A percentile compares a stretch with the other conserved stretches of the same genome.
Evolutionary conservation across 1,140 invertebrate species (phyloP).

Genomic region (Diabrotica undecimpunctata): DNA sequence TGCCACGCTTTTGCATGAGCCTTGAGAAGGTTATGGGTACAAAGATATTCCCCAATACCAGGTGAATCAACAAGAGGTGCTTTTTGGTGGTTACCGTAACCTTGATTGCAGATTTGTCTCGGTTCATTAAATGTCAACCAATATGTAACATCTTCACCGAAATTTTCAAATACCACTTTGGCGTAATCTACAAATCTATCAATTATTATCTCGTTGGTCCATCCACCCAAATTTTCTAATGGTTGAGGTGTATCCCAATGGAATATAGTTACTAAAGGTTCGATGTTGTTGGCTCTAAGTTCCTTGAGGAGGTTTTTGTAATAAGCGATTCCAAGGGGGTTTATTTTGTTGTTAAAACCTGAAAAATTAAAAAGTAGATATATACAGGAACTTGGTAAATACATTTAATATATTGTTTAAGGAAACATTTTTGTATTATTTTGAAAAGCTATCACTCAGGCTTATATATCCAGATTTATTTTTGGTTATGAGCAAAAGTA

Average conservation of each 20-base stretch:
- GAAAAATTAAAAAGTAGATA: neutral
- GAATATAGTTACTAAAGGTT: slow-evolving; percentile 53
- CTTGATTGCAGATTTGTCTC: slow-evolving; percentile 38
- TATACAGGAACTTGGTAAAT: too few species aligned
- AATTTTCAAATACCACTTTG: slow-evolving; percentile 30
- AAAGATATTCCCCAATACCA: slow-evolving; percentile 37
- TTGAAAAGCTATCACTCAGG: too few species aligned
- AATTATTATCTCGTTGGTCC: slow-evolving; percentile 45
- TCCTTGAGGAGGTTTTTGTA: slow-evolving; percentile 60
- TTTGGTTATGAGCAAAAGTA: too few species aligned
- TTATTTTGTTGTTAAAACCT: slow-evolving; percentile 49
- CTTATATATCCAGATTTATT: too few species aligned
- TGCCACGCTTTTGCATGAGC: slow-evolving; percentile 37
- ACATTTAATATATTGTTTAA: too few species aligned
- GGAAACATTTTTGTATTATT: too few species aligned
- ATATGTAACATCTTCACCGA: slow-evolving; percentile 45
- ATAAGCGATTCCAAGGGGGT: slow-evolving; percentile 58
- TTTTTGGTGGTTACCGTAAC: slow-evolving; percentile 19
- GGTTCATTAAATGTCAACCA: slow-evolving; percentile 56
- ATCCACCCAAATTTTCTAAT: slow-evolving; percentile 52
- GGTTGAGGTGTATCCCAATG: slow-evolving; percentile 47
- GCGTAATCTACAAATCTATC: slow-evolving; percentile 46
- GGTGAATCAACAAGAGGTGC: slow-evolving; percentile 34
- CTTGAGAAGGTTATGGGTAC: slow-evolving; percentile 33
- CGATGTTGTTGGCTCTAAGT: slow-evolving; percentile 49